phyloP scores from a whole-genome alignment of 2,797 vertebrate species.

The Rallus crepitans region DNA sequence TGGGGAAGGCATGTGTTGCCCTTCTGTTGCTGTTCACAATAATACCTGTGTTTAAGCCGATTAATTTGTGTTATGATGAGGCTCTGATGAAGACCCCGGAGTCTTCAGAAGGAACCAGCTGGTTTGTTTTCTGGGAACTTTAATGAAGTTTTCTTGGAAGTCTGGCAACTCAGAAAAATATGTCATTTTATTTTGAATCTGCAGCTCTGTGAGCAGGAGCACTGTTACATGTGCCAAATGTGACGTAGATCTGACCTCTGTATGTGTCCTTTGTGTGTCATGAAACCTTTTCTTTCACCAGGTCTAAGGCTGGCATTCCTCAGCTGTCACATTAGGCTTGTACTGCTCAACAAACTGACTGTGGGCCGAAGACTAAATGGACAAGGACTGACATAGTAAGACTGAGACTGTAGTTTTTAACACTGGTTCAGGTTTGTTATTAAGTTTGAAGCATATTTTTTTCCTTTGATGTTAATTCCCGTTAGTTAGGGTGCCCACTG shows the following conservation, averaged over 20 bases:
- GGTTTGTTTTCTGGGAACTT: neutral
- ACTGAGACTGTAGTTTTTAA: neutral
- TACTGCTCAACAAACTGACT: neutral
- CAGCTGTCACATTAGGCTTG: rapidly evolving
- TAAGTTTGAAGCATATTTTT: neutral
- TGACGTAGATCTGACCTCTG: neutral
- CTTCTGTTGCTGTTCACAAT: neutral
- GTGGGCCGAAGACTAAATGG: neutral
- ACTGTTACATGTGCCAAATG: neutral
- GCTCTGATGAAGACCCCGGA: neutral
- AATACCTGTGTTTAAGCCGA: neutral
- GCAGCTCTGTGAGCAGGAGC: neutral
- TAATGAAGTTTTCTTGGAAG: neutral
- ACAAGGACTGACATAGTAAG: neutral
- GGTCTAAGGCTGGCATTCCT: neutral
- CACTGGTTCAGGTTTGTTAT: neutral
- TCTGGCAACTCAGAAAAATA: neutral
- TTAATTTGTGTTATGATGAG: neutral
- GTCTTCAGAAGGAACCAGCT: neutral
- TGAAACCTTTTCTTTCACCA: neutral
- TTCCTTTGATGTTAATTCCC: neutral
- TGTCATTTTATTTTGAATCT: neutral
- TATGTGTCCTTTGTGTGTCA: neutral
- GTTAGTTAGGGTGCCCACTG: neutral
- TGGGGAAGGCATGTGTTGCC: neutral